Percentiles rank a stretch among this genome's conserved stretches.
These are phyloP conservation scores for Cydia splendana DNA, from an alignment of 1,140 invertebrate genomes.

Conservation along the genomic window DNA sequence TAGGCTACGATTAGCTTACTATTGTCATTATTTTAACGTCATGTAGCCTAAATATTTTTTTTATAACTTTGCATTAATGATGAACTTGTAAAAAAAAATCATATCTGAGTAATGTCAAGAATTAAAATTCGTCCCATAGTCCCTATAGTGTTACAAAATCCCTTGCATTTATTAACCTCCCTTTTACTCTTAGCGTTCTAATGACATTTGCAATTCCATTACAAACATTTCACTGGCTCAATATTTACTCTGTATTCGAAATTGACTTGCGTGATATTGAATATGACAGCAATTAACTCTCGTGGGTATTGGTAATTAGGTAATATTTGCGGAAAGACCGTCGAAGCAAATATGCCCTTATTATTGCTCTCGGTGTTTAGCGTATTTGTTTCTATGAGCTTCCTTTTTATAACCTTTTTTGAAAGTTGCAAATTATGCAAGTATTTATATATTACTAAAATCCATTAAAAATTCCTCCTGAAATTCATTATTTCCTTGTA, in stretches of 20 bases:
- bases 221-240: slow-evolving; percentile 25
- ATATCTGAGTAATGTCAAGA: neutral
- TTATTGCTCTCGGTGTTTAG: slow-evolving; percentile 1
- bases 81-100: neutral
- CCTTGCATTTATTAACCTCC: slow-evolving; percentile 10
- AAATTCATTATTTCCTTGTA: too few species aligned
- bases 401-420: too few species aligned
- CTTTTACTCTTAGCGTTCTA: slow-evolving; percentile 31
- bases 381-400: neutral
- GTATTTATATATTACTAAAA: too few species aligned
- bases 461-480: too few species aligned
- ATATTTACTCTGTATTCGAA: slow-evolving; percentile 29
- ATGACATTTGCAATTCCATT: slow-evolving; percentile 32
- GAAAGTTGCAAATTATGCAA: too few species aligned
- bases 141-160: neutral
- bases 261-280: slow-evolving; percentile 9
- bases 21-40: neutral
- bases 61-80: neutral
- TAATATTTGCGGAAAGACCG: neutral
- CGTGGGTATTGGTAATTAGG: slow-evolving; percentile 12
- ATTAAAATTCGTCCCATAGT: slow-evolving; percentile 8
- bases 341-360: neutral
- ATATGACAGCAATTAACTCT: slow-evolving; percentile 12
- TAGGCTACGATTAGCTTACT: too few species aligned
- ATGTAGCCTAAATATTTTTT: too few species aligned